Base-by-base conservation (phyloP, 2,888 invertebrate genomes). In the Amphiduros pacificus region DNA sequence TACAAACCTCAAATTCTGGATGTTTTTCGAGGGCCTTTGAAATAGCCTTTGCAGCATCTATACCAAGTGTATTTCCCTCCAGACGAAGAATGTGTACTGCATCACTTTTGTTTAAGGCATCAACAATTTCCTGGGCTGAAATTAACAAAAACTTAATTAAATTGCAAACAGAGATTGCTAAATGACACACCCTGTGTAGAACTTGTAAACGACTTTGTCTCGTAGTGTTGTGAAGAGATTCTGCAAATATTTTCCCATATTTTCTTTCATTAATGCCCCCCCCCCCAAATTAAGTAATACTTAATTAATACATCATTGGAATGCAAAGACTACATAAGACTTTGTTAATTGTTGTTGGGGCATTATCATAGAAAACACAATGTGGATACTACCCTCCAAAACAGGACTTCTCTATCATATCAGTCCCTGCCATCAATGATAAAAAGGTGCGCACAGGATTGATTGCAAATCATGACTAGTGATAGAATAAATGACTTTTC, bases 31-130 rank as follows among this genome's bases (percentile, higher is more conserved):
- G 82, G 0, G 91, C 90, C 75, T 90, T 88, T 0, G 91, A 91
- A 60, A 98, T 91, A 0, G 88, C 91, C 76, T 89, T 87, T 0
- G 96, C 93, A 0, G 95, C 96, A 20, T 89, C 89, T 14, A 94
- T 91, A 0, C 97, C 96, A 26, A 97, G 84, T 0, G 96, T 95
- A 79, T 97, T 97, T 6, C 96, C 97, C 69, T 94, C 93, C 36
- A 97, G 85, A 61, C 92, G 89, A 5, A 98, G 85, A 70, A 86
- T 91, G 58, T 88, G 86, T 61, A 96, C 85, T 36, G 87, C 84
- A 0, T 86, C 82, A 74, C 90, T 91, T 56, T 86, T 84, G 66
- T 88, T 85, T 59, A 97, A 92, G 0, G 90, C 91, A 20, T 90
- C 87, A 3, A 91, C 87, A 2, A 96, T 89, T 55, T 77, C 78